Base-by-base conservation (phyloP, 2,888 invertebrate species). In the Endotricha flammealis region DNA sequence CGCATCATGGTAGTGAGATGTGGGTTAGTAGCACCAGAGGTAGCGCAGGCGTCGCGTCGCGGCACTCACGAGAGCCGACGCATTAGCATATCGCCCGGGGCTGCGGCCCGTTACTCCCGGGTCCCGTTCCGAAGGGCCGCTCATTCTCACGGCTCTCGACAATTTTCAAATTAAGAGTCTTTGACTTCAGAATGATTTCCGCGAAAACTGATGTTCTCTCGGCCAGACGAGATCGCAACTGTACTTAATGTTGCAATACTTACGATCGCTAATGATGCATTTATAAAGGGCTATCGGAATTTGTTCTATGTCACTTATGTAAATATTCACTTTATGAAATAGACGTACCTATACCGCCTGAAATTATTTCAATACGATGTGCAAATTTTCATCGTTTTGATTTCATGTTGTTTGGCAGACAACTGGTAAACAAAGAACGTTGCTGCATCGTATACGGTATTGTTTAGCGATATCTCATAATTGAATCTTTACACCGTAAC, bases 1-100 rank as follows among this genome's bases (percentile, higher is more conserved):
- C 73, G 69, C 73, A 79, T 80, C 80, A 75, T 65, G 70, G 65
- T 57, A 47, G 48, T 53, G 68, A 74, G 76, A 85, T 82, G 83
- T 83, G 65, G 86, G 86, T 86, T 76, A 85, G 83, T 85, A 53
- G 83, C 68, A 77, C 74, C 66, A 59, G 59, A 58, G 65, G 60
- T 61, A 55, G 61, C 54, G 63, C 62, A 53, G 56, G 57, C 60
- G 42, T 55, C 46, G 48, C 50, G 57, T 52, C 53, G 58, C 50
- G 50, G 64, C 57, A 53, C 56, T 64, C 55, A 53, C 59, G 53
- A 64, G 70, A 71, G 63, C 68, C 64, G 57, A 52, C 59, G 59
- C 69, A 82, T 80, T 80, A 78, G 63, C 81, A 80, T 82, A 79
- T 66, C 44, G 78, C 83, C 76, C 55, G 62, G 66, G 71, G 83